phyloP scores from a whole-genome alignment of 2,797 vertebrate species.

The Podargus strigoides region DNA sequence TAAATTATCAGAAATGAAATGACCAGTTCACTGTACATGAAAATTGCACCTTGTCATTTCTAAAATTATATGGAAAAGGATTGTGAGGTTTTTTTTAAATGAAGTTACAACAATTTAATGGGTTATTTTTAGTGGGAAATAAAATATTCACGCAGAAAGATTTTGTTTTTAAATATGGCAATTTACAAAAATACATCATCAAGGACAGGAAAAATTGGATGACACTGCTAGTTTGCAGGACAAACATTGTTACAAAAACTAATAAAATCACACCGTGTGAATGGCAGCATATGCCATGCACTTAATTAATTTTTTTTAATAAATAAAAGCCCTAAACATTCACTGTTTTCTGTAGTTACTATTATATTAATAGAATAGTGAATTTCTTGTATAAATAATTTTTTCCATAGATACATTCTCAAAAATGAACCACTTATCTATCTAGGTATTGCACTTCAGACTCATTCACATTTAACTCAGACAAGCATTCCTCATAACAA shows the following conservation, averaged over 20 bases:
- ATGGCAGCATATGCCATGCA: slow-evolving; percentile 53
- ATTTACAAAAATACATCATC: slow-evolving; percentile 57
- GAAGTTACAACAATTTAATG: background rate
- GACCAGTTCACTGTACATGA: background rate
- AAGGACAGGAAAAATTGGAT: slow-evolving; percentile 22
- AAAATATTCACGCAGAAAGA: background rate
- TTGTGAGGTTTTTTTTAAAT: background rate
- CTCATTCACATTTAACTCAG: slow-evolving; percentile 46
- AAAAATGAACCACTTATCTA: slow-evolving; percentile 48
- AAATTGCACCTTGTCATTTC: slow-evolving; percentile 11
- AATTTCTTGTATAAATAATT: slow-evolving; percentile 39
- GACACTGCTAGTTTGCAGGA: background rate
- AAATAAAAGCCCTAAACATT: slow-evolving; percentile 52
- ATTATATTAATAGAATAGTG: slow-evolving; percentile 20
- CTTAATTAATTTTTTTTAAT: slow-evolving; percentile 4
- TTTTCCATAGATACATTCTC: slow-evolving; percentile 47
- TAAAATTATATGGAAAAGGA: background rate
- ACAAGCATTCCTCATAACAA: slow-evolving; percentile 57
- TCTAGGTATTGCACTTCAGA: slow-evolving; percentile 66
- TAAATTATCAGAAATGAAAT: slow-evolving; percentile 23
- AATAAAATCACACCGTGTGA: slow-evolving; percentile 16
- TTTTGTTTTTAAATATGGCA: slow-evolving; percentile 22
- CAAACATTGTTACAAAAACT: slow-evolving; percentile 42
- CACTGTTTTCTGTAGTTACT: slow-evolving; percentile 48
- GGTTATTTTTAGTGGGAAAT: background rate